Base-by-base conservation (phyloP, 2,113 vertebrate genomes). In the Platichthys stellatus region DNA sequence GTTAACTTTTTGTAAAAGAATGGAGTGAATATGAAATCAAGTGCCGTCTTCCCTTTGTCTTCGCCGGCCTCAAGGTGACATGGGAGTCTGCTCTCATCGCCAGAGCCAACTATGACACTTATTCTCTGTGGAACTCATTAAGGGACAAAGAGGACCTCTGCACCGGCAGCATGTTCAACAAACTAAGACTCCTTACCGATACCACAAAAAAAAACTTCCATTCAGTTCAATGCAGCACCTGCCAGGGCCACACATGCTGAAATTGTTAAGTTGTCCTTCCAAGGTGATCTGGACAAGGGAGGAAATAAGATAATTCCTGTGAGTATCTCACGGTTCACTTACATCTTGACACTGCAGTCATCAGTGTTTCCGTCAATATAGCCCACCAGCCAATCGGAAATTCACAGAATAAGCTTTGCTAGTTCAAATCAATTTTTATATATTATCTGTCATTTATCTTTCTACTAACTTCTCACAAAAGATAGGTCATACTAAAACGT, bases 91-190 rank as follows among this genome's bases (percentile, higher is more conserved):
- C 78, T 83, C 89, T 87, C 85, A 75, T 90, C 85, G 90, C 68
- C 65, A 69, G 54, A 76, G 84, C 84, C 80, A 66, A 78, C 80
- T 54, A 68, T 92, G 92, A 93, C 92, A 92, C 67, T 66, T 89
- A 88, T 69, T 90, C 92, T 93, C 91, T 43, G 63, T 63, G 91
- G 93, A 78, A 69, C 89, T 92, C 84, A 93, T 92, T 91, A 92
- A 79, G 89, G 87, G 84, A 77, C 84, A 89, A 90, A 91, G 82
- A 76, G 72, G 88, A 77, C 80, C 85, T 80, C 82, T 88, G 87
- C 83, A 78, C 87, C 60, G 20, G 69, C 86, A 89, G 85, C 80
- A 89, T 78, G 90, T 86, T 93, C 71, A 87, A 86, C 83, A 87
- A 88, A 88, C 83, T 81, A 83, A 86, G 77, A 88, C 85, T 79